A percentile compares a stretch with the other conserved stretches of the same genome.
Evolutionary conservation across 2,888 invertebrate genomes (phyloP).

Genomic region (Oxystoma pomonae): DNA sequence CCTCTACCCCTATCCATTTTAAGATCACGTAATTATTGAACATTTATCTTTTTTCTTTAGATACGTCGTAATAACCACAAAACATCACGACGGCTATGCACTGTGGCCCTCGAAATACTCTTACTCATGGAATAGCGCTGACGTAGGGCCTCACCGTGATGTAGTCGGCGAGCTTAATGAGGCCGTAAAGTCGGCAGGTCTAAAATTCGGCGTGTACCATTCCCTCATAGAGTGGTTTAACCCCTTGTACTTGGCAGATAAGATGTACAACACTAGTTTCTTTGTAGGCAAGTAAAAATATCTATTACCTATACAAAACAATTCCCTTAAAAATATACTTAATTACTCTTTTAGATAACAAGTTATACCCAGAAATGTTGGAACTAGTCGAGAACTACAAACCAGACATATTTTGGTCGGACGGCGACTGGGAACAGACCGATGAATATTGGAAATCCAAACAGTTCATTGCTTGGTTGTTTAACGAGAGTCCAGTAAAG

Average conservation of each 20-base stretch:
- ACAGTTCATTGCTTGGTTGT: slow-evolving; percentile 86
- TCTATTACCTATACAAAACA: not conserved
- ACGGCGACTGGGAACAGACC: slow-evolving; percentile 89
- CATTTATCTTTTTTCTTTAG: no score
- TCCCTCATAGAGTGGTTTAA: slow-evolving; percentile 86
- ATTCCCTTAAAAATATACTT: no score
- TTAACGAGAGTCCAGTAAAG: no score
- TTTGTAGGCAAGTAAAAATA: not conserved
- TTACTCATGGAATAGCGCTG: slow-evolving; percentile 75
- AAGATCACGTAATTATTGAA: no score
- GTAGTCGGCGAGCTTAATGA: slow-evolving; percentile 56
- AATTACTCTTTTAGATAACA: slow-evolving; percentile 62
- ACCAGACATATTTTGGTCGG: slow-evolving; percentile 88
- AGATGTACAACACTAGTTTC: slow-evolving; percentile 38
- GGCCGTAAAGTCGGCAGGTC: slow-evolving; percentile 58
- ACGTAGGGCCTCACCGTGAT: slow-evolving; percentile 33
- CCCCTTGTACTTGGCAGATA: slow-evolving; percentile 73
- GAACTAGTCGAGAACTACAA: slow-evolving; percentile 66
- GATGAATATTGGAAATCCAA: slow-evolving; percentile 79
- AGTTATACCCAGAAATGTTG: slow-evolving; percentile 70
- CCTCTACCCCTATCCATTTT: no score
- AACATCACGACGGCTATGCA: slow-evolving; percentile 83
- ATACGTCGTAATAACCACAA: slow-evolving; percentile 78
- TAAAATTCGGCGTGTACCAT: slow-evolving; percentile 80
- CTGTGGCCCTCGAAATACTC: slow-evolving; percentile 75